Evolutionary conservation across 2,113 vertebrate genomes (phyloP), one percentile per base, ranked within the genome.

Genomic region (Oophaga pumilio): DNA sequence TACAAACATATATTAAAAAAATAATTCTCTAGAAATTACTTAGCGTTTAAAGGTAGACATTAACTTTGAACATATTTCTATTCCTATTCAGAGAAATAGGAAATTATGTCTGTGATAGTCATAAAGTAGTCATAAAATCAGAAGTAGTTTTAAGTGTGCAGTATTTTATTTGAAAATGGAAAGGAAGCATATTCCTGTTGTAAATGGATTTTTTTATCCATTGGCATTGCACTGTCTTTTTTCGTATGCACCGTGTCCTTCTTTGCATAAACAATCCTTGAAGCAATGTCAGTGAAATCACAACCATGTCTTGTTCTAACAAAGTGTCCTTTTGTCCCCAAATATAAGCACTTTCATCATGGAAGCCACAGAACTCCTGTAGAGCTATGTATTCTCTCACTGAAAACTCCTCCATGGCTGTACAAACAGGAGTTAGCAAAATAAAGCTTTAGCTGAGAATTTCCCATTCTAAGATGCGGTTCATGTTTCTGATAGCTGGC

Each of bases 351-450:
- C 53, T 86, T 26, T 79, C 62, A 68, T 66, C 24, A 14, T 43
- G 74, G 56, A 74, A 74, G 28, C n/a, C 59, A 33, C 12, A 22
- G 60, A 50, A 78, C 64, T 89, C 71, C 60, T 90, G 87, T 6
- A 1, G 24, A 89, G 26, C 50, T 22, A 49, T 85, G 33, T 76
- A 90, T 93, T 52, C 84, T 90, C 79, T 90, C 68, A 74, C 90
- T 91, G 73, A 2, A 79, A 84, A 90, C 28, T 73, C 50, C 89
- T 28, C n/a, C 13, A 53, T 89, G 89, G 89, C 91, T 90, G 85
- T 85, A 91, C 87, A 90, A 74, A 12, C 2, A 66, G 73, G 76
- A 77, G 76, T 76, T 87, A 87, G 76, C 89, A 57, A 0, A 90
- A 90, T 89, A 90, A 89, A 89, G 85, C 52, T 28, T 24, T 20